Evolutionary conservation across 1,140 invertebrate species (phyloP).

Genomic region (Calephelis nemesis): DNA sequence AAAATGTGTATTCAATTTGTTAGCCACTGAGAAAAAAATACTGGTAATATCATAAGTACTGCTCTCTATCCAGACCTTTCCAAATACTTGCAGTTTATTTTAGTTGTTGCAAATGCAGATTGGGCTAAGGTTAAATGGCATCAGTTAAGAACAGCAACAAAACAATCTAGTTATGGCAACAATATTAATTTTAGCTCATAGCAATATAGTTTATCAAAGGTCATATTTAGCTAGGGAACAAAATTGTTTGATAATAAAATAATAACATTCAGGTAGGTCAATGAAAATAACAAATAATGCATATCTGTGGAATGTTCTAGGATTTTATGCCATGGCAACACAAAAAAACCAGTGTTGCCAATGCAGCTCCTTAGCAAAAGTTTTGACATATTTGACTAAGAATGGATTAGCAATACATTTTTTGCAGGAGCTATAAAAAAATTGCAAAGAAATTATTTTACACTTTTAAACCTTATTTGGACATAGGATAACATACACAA

Average conservation of each 20-base stretch:
- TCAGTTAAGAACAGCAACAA: conserved; percentile 13
- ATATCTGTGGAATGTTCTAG: conserved; percentile 29
- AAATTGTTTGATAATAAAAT: conserved; percentile 16
- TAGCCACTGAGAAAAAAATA: too few species aligned
- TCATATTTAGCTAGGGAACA: conserved; percentile 21
- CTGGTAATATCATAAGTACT: too few species aligned
- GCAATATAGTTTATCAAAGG: conserved; percentile 24
- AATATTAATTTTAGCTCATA: conserved; percentile 18
- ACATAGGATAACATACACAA: too few species aligned
- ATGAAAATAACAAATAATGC: conserved; percentile 29
- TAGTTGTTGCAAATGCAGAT: not conserved
- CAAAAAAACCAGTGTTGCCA: not conserved
- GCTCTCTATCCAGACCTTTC: too few species aligned
- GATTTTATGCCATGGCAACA: conserved; percentile 20
- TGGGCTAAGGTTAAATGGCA: conserved; percentile 8
- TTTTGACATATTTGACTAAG: conserved; percentile 1
- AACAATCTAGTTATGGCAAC: conserved; percentile 25
- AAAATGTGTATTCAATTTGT: too few species aligned
- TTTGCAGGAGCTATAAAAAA: conserved; percentile 3
- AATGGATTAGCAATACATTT: not conserved
- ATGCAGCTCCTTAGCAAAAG: not conserved
- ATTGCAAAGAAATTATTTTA: not conserved
- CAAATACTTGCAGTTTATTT: not conserved
- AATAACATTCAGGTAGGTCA: conserved; percentile 36
- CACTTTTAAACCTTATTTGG: too few species aligned